Conservation (phyloP, 2,797 vertebrate genomes). For the Acanthornis magna region DNA sequence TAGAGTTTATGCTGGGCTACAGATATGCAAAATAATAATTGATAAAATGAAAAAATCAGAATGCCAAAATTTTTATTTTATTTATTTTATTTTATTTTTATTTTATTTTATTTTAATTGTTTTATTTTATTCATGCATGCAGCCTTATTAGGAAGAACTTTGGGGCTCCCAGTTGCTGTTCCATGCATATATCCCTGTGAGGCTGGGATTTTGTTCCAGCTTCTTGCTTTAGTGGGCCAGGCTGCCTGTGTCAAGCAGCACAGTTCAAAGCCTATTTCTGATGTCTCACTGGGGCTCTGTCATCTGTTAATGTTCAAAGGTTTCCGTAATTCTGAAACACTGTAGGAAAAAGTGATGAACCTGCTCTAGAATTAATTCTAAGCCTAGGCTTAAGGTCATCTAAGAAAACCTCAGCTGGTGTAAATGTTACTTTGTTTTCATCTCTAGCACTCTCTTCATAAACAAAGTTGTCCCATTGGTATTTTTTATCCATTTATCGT, state of each 20-base stretch:
- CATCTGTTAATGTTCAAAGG: background rate
- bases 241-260: background rate
- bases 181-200: background rate
- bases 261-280: background rate
- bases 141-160: background rate
- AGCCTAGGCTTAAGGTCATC: fast-evolving
- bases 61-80: background rate
- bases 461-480: background rate
- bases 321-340: background rate
- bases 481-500: background rate
- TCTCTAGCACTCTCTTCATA: background rate
- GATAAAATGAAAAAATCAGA: background rate
- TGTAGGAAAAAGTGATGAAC: background rate
- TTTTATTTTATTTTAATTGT: background rate
- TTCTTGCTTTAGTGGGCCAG: background rate
- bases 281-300: background rate
- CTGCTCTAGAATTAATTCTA: background rate
- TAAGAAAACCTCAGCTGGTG: background rate
- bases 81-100: background rate
- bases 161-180: background rate
- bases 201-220: background rate
- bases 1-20: background rate
- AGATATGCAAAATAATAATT: background rate
- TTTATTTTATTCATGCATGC: background rate
- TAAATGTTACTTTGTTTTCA: background rate